These are phyloP conservation scores for Equus quagga DNA, from an alignment of 2,113 vertebrate genomes.

Conservation along the genomic window DNA sequence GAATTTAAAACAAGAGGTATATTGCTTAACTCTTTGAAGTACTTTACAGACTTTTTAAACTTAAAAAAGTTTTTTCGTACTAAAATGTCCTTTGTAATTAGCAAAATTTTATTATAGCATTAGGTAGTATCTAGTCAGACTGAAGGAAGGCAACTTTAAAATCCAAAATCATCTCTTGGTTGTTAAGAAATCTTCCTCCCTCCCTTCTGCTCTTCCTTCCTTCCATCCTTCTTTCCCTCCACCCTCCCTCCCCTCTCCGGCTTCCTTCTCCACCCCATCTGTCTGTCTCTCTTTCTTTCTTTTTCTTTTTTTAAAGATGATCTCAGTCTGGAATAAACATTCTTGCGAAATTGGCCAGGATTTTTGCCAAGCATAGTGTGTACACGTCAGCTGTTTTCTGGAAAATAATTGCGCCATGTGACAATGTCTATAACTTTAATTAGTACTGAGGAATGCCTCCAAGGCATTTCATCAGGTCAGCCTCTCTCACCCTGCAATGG, in stretches of 20 bases:
- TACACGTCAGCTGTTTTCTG: conserved; percentile 75
- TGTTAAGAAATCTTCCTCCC: not conserved
- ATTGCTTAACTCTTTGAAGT: not conserved
- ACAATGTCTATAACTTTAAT: conserved; percentile 69
- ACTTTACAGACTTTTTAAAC: not conserved
- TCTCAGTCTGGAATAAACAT: conserved; percentile 79
- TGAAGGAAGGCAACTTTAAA: not conserved
- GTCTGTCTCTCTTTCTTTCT: not conserved
- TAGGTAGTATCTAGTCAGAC: not conserved
- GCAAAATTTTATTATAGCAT: not conserved
- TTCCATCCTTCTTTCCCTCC: not conserved
- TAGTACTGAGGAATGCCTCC: not conserved
- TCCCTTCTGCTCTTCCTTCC: not conserved
- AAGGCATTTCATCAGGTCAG: not conserved
- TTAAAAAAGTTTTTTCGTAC: not conserved
- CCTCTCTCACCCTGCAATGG: not conserved
- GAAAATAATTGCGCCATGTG: conserved; percentile 63
- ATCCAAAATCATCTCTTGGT: not conserved
- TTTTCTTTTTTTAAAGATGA: conserved; percentile 58
- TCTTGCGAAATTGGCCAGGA: conserved; percentile 74
- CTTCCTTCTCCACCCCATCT: fast-evolving
- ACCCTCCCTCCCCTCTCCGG: not conserved
- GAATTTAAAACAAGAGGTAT: not conserved
- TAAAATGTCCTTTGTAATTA: not conserved
- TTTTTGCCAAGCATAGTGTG: conserved; percentile 63